Evolutionary conservation across 2,888 invertebrate species (phyloP).

Genomic region (Mylabris sibirica): DNA sequence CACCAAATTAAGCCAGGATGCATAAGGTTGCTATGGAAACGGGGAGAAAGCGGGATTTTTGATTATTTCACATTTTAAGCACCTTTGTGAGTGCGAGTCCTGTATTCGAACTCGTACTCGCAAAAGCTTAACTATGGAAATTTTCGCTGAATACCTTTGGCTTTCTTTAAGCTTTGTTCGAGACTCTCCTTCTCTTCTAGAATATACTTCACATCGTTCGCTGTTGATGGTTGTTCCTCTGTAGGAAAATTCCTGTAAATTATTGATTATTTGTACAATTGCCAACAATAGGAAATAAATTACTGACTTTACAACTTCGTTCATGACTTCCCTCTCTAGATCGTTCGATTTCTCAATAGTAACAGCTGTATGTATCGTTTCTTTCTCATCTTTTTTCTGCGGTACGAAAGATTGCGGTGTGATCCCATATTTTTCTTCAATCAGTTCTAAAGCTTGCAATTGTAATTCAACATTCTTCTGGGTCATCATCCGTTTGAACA

Average conservation of each 20-base stretch:
- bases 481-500: conserved; percentile 92
- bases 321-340: conserved; percentile 59
- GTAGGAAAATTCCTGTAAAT: conserved; percentile 53
- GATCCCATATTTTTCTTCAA: conserved; percentile 78
- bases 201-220: conserved; percentile 52
- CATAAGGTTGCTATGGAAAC: too few species aligned
- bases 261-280: conserved; percentile 12
- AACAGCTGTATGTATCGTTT: conserved; percentile 23
- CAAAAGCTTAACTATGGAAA: too few species aligned
- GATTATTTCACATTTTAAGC: too few species aligned
- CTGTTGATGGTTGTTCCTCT: conserved; percentile 43
- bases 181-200: conserved; percentile 57
- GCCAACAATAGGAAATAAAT: too few species aligned
- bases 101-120: too few species aligned
- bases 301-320: conserved; percentile 60
- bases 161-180: conserved; percentile 53
- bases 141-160: conserved; percentile 44
- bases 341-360: conserved; percentile 46
- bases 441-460: conserved; percentile 84
- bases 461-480: conserved; percentile 92
- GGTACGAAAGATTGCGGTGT: conserved; percentile 71
- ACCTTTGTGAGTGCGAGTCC: too few species aligned
- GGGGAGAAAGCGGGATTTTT: too few species aligned
- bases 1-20: too few species aligned
- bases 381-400: conserved; percentile 56